A percentile compares a stretch with the other conserved stretches of the same genome.
Evolutionary conservation across 1,140 invertebrate species (phyloP).

Genomic region (Drosophila takahashii): DNA sequence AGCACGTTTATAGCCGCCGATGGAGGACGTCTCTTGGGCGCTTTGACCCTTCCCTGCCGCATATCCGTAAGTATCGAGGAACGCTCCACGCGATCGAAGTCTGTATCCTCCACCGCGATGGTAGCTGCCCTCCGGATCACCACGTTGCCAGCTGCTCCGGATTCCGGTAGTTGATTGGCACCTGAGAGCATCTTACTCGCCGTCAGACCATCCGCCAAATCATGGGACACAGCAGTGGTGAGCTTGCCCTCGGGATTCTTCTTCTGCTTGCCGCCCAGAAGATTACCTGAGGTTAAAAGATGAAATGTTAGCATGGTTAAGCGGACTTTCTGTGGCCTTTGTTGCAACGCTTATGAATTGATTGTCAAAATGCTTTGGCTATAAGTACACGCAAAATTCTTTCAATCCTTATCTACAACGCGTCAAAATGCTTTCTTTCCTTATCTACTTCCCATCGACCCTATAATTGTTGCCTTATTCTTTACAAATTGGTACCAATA

Average conservation of each 20-base stretch:
- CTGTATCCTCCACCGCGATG: slow-evolving; percentile 82
- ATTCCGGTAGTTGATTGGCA: slow-evolving; percentile 49
- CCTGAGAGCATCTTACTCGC: slow-evolving; percentile 66
- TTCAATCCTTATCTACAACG: background rate
- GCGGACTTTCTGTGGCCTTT: background rate
- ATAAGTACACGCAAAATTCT: background rate
- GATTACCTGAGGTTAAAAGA: slow-evolving; percentile 71
- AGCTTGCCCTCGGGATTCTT: slow-evolving; percentile 85
- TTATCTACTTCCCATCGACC: too few relatives aligned
- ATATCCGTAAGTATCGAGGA: slow-evolving; percentile 87
- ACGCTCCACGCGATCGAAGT: slow-evolving; percentile 88
- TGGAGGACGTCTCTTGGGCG: slow-evolving; percentile 86
- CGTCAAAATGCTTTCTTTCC: background rate
- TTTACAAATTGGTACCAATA: too few relatives aligned
- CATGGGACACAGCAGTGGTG: slow-evolving; percentile 77
- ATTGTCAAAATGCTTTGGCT: background rate
- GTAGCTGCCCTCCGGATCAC: slow-evolving; percentile 74
- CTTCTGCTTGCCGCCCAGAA: slow-evolving; percentile 87
- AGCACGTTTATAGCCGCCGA: slow-evolving; percentile 83
- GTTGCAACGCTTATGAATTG: slow-evolving; percentile 1
- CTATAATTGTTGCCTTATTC: too few relatives aligned
- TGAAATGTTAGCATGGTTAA: slow-evolving; percentile 1
- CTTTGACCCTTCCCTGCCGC: slow-evolving; percentile 87
- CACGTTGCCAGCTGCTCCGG: slow-evolving; percentile 56
- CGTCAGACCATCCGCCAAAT: slow-evolving; percentile 70